Percentiles rank a stretch among this genome's conserved stretches.
These are phyloP conservation scores for Penelope pileata DNA, from an alignment of 2,113 vertebrate genomes.

Conservation along the genomic window DNA sequence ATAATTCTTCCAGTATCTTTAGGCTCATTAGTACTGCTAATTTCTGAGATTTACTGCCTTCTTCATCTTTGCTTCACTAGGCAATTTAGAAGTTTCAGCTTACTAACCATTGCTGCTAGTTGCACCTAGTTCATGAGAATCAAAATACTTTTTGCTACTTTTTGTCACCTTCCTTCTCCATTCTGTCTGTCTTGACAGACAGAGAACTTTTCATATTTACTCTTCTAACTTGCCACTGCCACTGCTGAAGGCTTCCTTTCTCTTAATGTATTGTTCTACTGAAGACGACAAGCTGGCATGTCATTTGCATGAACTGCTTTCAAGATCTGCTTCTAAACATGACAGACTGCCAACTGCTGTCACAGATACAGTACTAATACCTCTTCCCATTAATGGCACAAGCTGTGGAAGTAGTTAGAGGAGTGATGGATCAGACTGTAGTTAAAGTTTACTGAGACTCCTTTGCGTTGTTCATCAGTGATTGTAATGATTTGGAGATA, in stretches of 20 bases:
- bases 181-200: neutral
- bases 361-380: slow-evolving; percentile 28
- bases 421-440: neutral
- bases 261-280: neutral
- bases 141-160: neutral
- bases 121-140: neutral
- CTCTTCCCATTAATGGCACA: slow-evolving; percentile 17
- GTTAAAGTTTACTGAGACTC: neutral
- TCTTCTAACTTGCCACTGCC: slow-evolving; percentile 5
- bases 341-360: slow-evolving; percentile 53
- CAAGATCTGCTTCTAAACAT: slow-evolving; percentile 51
- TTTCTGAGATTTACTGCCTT: neutral
- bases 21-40: neutral
- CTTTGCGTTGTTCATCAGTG: neutral
- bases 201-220: neutral
- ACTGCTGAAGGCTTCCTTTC: neutral
- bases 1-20: neutral
- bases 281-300: slow-evolving; percentile 10
- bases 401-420: neutral
- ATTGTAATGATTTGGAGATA: neutral
- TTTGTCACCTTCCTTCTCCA: neutral
- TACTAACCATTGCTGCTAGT: neutral
- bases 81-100: neutral
- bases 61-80: neutral
- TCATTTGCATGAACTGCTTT: slow-evolving; percentile 60